Evolutionary conservation across 1,140 invertebrate genomes (phyloP).

Genomic region (Oreohelix idahoensis): DNA sequence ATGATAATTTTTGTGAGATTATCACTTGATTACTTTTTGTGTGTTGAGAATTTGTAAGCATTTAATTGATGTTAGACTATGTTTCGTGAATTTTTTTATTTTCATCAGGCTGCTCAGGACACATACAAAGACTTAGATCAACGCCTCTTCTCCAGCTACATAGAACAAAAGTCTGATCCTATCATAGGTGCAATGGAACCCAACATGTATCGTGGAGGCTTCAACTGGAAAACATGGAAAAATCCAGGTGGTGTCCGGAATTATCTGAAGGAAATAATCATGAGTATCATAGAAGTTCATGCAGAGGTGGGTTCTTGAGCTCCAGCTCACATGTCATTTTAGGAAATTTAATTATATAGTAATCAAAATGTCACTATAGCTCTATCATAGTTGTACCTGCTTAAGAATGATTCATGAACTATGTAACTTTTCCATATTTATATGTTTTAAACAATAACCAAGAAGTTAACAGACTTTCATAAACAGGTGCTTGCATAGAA

Average conservation of each 20-base stretch:
- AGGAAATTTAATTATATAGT: too few species aligned
- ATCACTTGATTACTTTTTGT: too few species aligned
- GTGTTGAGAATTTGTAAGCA: too few species aligned
- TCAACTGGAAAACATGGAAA: constrained; percentile 86
- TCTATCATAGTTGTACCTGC: background rate
- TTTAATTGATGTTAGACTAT: too few species aligned
- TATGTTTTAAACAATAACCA: too few species aligned
- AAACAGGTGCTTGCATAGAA: too few species aligned
- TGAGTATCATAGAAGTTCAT: constrained; percentile 92
- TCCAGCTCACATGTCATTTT: too few species aligned
- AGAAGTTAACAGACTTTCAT: too few species aligned
- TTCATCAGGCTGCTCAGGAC: constrained; percentile 63
- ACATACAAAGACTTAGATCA: constrained; percentile 72
- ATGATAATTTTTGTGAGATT: too few species aligned
- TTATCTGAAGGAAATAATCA: constrained; percentile 93
- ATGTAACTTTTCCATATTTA: too few species aligned
- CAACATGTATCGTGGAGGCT: constrained; percentile 92
- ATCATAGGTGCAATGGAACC: constrained; percentile 92
- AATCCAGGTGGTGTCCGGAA: constrained; percentile 79
- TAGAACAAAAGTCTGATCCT: constrained; percentile 93
- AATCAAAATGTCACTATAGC: too few species aligned
- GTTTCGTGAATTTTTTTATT: too few species aligned
- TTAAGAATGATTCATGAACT: background rate
- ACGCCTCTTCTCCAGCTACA: constrained; percentile 78
- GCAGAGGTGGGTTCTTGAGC: constrained; percentile 84